phyloP scores from a whole-genome alignment of 1,140 invertebrate genomes.

The Hydropsyche tenuis region DNA sequence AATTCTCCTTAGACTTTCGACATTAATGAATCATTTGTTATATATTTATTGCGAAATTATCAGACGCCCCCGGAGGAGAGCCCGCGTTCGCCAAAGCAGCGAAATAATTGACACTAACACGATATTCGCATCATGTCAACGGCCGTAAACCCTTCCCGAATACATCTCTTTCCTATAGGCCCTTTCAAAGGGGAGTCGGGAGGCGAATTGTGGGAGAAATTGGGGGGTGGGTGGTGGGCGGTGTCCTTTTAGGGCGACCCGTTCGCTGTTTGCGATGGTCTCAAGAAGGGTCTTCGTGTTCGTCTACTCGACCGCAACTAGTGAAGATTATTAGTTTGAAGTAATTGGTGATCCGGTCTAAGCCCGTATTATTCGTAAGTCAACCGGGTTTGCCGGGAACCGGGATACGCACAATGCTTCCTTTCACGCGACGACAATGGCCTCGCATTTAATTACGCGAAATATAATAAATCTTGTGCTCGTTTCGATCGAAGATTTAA shows the following conservation, averaged over 20 bases:
- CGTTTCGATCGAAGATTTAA: background rate
- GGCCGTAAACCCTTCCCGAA: background rate
- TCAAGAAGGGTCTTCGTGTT: conserved; percentile 30
- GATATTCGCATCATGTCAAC: conserved; percentile 25
- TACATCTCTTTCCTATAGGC: too few relatives aligned
- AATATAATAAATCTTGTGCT: conserved; percentile 33
- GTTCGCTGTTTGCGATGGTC: background rate
- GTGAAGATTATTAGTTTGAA: conserved; percentile 39
- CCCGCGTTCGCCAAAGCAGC: background rate
- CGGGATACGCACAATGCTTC: conserved; percentile 21
- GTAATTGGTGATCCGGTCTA: conserved; percentile 40
- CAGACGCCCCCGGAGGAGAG: background rate
- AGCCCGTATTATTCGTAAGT: conserved; percentile 39
- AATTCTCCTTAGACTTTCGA: too few relatives aligned
- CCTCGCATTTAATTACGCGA: conserved; percentile 32
- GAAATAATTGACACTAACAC: conserved; percentile 18
- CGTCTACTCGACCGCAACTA: conserved; percentile 27
- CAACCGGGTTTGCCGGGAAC: conserved; percentile 20
- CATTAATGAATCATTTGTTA: too few relatives aligned
- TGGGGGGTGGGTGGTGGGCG: too few relatives aligned
- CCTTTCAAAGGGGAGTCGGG: too few relatives aligned
- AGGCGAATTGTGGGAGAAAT: too few relatives aligned
- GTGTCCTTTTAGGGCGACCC: too few relatives aligned
- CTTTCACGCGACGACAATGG: conserved; percentile 24
- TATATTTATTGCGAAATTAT: too few relatives aligned